These are phyloP conservation scores for Apeira syringaria DNA, from an alignment of 2,888 invertebrate genomes.

Conservation along the genomic window DNA sequence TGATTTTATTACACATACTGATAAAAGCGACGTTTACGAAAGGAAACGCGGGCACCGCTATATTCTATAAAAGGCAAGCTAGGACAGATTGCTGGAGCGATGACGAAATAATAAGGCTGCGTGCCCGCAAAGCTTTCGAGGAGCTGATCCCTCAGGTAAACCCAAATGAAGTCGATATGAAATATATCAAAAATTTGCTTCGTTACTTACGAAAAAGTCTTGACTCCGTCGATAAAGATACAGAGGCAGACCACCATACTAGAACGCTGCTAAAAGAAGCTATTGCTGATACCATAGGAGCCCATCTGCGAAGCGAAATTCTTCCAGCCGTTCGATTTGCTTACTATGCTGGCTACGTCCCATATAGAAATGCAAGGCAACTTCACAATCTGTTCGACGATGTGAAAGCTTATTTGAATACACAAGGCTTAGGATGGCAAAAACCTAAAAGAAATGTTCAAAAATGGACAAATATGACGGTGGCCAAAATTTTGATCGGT, in stretches of 20 bases:
- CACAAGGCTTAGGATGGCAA: conserved; percentile 68
- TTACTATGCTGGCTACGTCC: conserved; percentile 72
- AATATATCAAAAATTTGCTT: conserved; percentile 53
- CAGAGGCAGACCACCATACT: conserved; percentile 37
- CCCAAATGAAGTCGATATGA: conserved; percentile 55
- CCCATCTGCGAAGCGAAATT: conserved; percentile 61
- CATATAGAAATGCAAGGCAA: conserved; percentile 53
- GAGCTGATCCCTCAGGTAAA: conserved; percentile 46
- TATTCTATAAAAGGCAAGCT: conserved; percentile 51
- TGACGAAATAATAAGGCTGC: conserved; percentile 60
- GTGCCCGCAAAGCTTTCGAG: conserved; percentile 62
- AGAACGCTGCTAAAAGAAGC: conserved; percentile 52
- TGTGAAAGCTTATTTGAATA: conserved; percentile 58
- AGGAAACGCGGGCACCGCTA: conserved; percentile 56
- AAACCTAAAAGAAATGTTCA: conserved; percentile 44
- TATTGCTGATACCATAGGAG: conserved; percentile 65
- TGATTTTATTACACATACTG: conserved; percentile 26
- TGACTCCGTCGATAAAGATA: conserved; percentile 35
- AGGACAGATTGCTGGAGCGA: conserved; percentile 59
- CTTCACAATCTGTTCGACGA: conserved; percentile 58
- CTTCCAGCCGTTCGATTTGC: conserved; percentile 67
- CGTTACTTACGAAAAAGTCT: conserved; percentile 56
- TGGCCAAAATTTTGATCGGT: conserved; percentile 61
- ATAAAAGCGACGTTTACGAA: conserved; percentile 7
- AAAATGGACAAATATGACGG: conserved; percentile 62